phyloP scores from a whole-genome alignment of 1,140 invertebrate species.

The Eumeta japonica region DNA sequence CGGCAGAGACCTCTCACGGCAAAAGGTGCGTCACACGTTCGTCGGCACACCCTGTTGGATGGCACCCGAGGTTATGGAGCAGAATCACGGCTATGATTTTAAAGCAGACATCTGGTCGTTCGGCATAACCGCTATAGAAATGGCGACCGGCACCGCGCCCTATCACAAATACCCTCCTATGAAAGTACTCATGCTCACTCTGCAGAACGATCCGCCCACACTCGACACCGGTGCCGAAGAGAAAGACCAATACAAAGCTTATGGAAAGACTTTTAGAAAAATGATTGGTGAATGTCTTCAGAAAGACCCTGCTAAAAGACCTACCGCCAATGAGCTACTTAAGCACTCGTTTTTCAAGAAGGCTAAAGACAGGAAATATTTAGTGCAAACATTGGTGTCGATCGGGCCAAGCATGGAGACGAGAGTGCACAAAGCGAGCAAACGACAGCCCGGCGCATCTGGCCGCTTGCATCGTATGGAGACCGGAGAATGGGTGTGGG shows the following conservation, averaged over 20 bases:
- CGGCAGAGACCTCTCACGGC: constrained; percentile 84
- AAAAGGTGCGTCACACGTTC: constrained; percentile 96
- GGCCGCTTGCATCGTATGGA: constrained; percentile 90
- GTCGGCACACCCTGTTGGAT: constrained; percentile 99
- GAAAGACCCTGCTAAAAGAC: constrained; percentile 93
- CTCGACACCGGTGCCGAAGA: constrained; percentile 87
- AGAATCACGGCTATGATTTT: constrained; percentile 98
- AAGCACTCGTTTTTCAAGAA: constrained; percentile 99
- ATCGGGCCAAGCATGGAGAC: constrained; percentile 86
- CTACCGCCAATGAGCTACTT: constrained; percentile 94
- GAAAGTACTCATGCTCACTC: constrained; percentile 97
- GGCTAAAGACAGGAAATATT: constrained; percentile 94
- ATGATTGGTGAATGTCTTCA: constrained; percentile 96
- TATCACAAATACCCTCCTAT: constrained; percentile 99
- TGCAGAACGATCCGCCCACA: constrained; percentile 97
- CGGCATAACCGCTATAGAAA: constrained; percentile 98
- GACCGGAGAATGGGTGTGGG: constrained; percentile 98
- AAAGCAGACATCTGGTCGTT: constrained; percentile 99
- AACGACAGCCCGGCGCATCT: constrained; percentile 84
- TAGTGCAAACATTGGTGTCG: constrained; percentile 86
- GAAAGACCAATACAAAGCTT: constrained; percentile 98
- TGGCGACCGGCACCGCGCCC: constrained; percentile 98
- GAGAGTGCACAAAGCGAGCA: constrained; percentile 83
- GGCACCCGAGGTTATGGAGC: constrained; percentile 99
- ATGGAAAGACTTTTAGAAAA: constrained; percentile 96